Percentiles rank a stretch among this genome's conserved stretches.
phyloP scores from a whole-genome alignment of 2,113 vertebrate genomes.

The Xiphophorus maculatus region DNA sequence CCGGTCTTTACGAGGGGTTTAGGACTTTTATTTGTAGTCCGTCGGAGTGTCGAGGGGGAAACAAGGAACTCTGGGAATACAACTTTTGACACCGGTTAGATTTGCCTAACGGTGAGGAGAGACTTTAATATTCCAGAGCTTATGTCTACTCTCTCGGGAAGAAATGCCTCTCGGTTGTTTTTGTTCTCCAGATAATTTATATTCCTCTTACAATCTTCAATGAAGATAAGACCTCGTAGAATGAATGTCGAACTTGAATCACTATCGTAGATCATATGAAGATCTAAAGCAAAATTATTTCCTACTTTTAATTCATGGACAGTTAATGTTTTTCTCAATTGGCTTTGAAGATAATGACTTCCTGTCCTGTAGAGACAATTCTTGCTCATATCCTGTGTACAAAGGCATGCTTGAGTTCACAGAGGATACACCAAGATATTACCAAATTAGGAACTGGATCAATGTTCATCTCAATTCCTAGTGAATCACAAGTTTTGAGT shows the following conservation, averaged over 20 bases:
- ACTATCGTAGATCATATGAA: not conserved
- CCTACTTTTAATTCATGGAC: not conserved
- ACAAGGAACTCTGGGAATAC: slow-evolving; percentile 9
- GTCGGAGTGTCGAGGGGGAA: not conserved
- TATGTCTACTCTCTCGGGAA: not conserved
- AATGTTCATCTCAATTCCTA: not conserved
- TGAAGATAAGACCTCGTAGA: not conserved
- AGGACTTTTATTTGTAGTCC: slow-evolving; percentile 12
- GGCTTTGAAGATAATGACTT: slow-evolving; percentile 36
- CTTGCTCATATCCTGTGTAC: slow-evolving; percentile 37
- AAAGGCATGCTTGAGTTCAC: not conserved
- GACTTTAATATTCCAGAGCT: not conserved
- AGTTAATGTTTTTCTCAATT: slow-evolving; percentile 3
- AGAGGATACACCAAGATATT: not conserved
- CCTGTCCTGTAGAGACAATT: slow-evolving; percentile 12
- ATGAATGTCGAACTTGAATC: not conserved
- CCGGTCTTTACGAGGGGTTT: not conserved
- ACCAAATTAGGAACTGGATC: not conserved
- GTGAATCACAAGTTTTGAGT: not conserved
- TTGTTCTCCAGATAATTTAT: not conserved
- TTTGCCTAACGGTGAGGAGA: slow-evolving; percentile 1
- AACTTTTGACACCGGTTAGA: not conserved
- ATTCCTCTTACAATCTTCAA: not conserved
- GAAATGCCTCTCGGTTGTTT: not conserved
- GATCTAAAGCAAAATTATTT: not conserved